Evolutionary conservation across 2,888 invertebrate genomes (phyloP).

Genomic region (Cheilosia soror): DNA sequence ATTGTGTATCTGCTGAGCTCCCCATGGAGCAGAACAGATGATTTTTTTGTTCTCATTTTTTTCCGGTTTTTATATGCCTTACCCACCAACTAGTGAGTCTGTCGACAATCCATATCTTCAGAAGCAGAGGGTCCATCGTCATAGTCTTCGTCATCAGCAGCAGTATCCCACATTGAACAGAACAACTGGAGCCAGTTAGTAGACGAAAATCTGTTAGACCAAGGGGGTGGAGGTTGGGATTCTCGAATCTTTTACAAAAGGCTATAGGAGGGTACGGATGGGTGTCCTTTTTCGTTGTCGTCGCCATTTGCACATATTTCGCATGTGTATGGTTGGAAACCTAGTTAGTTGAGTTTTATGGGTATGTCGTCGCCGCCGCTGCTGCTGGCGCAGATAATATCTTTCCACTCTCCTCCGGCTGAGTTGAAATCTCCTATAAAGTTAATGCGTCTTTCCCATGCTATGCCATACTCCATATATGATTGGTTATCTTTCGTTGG

Average conservation of each 20-base stretch:
- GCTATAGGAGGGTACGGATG: slow-evolving; percentile 52
- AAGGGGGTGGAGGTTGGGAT: slow-evolving; percentile 9
- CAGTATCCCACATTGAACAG: slow-evolving; percentile 50
- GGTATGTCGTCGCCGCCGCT: slow-evolving; percentile 63
- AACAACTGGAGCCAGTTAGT: slow-evolving; percentile 75
- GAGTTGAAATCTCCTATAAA: slow-evolving; percentile 56
- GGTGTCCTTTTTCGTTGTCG: slow-evolving; percentile 67
- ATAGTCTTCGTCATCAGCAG: slow-evolving; percentile 61
- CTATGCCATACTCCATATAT: slow-evolving; percentile 43
- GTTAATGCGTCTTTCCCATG: slow-evolving; percentile 71
- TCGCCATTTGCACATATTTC: slow-evolving; percentile 61
- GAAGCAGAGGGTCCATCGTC: slow-evolving; percentile 52
- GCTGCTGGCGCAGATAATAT: slow-evolving; percentile 57
- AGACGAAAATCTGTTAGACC: slow-evolving; percentile 56
- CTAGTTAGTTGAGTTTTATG: slow-evolving; percentile 70
- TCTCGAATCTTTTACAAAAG: slow-evolving; percentile 49
- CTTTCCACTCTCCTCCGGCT: slow-evolving; percentile 42
- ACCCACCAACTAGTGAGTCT: slow-evolving; percentile 25
- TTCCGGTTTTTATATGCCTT: slow-evolving; percentile 39
- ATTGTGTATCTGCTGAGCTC: slow-evolving; percentile 44
- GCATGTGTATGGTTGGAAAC: slow-evolving; percentile 50
- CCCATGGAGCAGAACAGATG: slow-evolving; percentile 34
- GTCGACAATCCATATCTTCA: slow-evolving; percentile 69
- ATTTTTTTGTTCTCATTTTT: slow-evolving; percentile 14
- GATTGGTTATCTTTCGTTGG: slow-evolving; percentile 67